Base-by-base conservation (phyloP, 92 coral and sea anemone genomes). In the Siderastrea radians region DNA sequence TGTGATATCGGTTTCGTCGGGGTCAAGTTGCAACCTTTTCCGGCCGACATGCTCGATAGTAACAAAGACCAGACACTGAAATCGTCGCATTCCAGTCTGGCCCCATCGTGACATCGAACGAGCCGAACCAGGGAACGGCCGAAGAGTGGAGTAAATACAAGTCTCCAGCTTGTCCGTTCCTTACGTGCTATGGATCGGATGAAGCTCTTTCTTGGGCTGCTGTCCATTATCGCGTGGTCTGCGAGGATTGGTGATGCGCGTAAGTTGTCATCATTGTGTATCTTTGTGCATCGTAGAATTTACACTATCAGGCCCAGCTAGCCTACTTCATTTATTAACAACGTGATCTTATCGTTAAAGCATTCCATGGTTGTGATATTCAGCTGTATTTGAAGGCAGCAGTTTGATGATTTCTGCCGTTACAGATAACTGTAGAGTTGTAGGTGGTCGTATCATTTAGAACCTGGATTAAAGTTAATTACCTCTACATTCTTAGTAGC, bases 21-120 rank as follows among this genome's bases (percentile, higher is more conserved):
- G 82, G 82, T 78, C 82, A 78, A 47, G 47, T 78, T 62, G 46
- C 70, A 77, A 10, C 45, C 69, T 60, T 61, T 48, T 14, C 80
- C 47, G 63, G 52, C 64, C 43, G 38, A 59, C 44, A 60, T 38
- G 15, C 38, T 49, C 43, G 6, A 14, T 49, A 3, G 81, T 5
- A 60, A 60, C 43, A 26, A 7, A 60, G 45, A 49, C n/a, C 71
- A 52, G 68, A 64, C 50, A 19, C 43, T 26, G 47, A 11, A 4
- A 59, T 77, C 49, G n/a, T 38, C 6, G 49, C 59, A 77, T 77
- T 77, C 70, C 82, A 60, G 82, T 78, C 82, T 78, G 82, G 47
- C 58, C 48, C 7, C 3, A 53, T 6, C 16, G 47, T 44, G 26
- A 13, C 7, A 7, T 17, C 44, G 26, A 78, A 45, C 43, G 13